Conservation (phyloP, 1,140 invertebrate species). For the Trichomalopsis sarcophagae region DNA sequence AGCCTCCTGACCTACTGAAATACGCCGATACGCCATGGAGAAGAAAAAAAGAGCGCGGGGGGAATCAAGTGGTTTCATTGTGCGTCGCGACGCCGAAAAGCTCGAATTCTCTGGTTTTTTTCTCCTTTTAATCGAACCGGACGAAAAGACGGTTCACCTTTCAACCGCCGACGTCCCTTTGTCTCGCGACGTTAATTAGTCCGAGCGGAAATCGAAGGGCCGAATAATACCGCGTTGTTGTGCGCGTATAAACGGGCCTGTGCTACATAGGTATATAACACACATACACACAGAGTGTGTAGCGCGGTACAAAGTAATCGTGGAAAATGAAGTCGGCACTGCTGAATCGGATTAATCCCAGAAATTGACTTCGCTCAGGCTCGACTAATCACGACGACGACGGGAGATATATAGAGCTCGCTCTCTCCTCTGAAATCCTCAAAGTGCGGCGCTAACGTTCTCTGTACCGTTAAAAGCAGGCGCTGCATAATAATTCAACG, state of each 20-base stretch:
- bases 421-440: background rate
- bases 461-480: conserved; percentile 7
- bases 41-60: too few species aligned
- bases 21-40: too few species aligned
- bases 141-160: background rate
- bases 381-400: conserved; percentile 2
- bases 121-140: background rate
- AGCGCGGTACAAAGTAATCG: background rate
- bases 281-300: background rate
- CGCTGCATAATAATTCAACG: background rate
- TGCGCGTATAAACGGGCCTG: background rate
- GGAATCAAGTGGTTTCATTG: too few species aligned
- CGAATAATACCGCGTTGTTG: background rate
- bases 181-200: conserved; percentile 27
- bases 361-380: background rate
- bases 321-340: background rate
- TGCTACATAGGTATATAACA: background rate
- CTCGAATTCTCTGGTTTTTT: background rate
- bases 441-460: too few species aligned
- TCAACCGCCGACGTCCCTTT: background rate
- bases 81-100: too few species aligned
- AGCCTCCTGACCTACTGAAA: too few species aligned
- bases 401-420: background rate
- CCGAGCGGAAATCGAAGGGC: background rate
- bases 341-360: background rate